Base-by-base conservation (phyloP, 2,797 vertebrate genomes). In the Oreochromis mossambicus region DNA sequence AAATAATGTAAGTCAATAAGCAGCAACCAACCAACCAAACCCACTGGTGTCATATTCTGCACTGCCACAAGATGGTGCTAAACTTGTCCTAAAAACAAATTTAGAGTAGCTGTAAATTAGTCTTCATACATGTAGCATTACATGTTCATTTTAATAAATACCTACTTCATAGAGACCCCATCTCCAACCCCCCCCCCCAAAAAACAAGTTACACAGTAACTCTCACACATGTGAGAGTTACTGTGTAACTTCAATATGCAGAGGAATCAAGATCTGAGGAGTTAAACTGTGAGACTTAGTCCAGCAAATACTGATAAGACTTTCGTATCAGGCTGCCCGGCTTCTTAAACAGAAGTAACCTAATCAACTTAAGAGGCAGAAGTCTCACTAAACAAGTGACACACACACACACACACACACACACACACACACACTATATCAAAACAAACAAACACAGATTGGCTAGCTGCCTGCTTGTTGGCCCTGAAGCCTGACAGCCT, bases 381-480 rank as follows among this genome's bases (percentile, higher is more conserved):
- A 63, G 32, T 19, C 58, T 63, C 6, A 38, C 58, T n/a, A 24
- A 70, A 70, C 36, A n/a, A 15, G 5, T 1, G 3, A 48, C n/a
- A 17, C 15, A 12, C 32, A 36, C 32, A 1, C 17, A 0, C 29
- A 2, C 15, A 3, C 15, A 10, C 29, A 1, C 14, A 2, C 8
- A 1, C 7, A 7, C 2, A 2, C 19, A 3, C 5, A 21, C 34
- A 19, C 6, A 36, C 24, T 8, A 66, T 38, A 13, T 36, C 26
- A 51, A 21, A 77, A 41, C 48, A 80, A 21, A 77, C 66, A 48
- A 46, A 34, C 51, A 81, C 21, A 41, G 41, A 43, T 2, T 2
- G 29, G 41, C 75, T 43, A 32, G 38, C 29, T 68, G 89, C 46
- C 80, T 77, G 75, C 48, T 58, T 48, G 17, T 32, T 36, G 34